These are phyloP conservation scores for Ochotona curzoniae DNA, from an alignment of 2,113 vertebrate genomes.

Conservation along the genomic window DNA sequence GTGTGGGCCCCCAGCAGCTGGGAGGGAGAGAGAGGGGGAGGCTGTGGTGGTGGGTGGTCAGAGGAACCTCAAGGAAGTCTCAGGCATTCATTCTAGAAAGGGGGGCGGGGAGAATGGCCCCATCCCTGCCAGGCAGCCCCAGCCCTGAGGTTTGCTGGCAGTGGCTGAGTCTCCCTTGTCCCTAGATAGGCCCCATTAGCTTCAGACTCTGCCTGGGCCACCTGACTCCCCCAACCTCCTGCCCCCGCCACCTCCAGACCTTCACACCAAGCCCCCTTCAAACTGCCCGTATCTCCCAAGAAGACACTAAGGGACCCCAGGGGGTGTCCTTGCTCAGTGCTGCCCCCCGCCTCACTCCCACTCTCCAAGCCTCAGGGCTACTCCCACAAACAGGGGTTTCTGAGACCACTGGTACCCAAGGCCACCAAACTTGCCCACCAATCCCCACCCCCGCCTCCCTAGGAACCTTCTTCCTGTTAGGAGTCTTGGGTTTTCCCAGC, in stretches of 20 bases:
- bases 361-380: not conserved
- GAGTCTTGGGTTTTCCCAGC: not conserved
- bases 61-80: not conserved
- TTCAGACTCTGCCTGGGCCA: not conserved
- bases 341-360: no score
- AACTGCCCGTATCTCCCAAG: not conserved
- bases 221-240: no score
- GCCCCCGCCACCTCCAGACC: not conserved
- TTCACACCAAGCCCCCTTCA: not conserved
- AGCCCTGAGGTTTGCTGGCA: not conserved
- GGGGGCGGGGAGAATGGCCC: not conserved
- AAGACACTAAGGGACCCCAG: not conserved
- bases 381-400: no score
- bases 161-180: not conserved
- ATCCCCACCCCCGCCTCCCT: no score
- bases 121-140: not conserved
- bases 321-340: not conserved
- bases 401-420: not conserved
- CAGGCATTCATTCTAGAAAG: no score
- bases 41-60: not conserved
- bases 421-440: no score
- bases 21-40: not conserved
- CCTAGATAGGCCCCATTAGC: not conserved
- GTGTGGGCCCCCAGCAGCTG: not conserved
- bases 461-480: no score